Evolutionary conservation across 2,113 vertebrate species (phyloP), one percentile per base, ranked within the genome.

Genomic region (Lophotis ruficrista): DNA sequence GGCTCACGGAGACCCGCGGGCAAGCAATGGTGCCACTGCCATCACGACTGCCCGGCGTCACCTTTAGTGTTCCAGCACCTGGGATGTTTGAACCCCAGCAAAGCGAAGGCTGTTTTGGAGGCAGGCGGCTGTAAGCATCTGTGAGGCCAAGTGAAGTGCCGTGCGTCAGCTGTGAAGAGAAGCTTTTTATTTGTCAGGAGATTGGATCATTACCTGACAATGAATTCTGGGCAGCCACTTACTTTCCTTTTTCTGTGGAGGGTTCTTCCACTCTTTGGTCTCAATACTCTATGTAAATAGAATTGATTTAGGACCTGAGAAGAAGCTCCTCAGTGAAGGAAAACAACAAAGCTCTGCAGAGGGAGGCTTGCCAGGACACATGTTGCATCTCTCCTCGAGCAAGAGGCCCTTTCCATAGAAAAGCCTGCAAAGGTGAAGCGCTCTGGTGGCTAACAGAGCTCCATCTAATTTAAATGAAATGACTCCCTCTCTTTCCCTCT

Each of bases 41-140:
- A 2, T 12, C 22, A 3, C 2, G 1, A 24, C 58, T 65, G 58
- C 25, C 61, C 1, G 0, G 65, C 1, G 1, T 6, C 70, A 13
- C 70, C 38, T 5, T 35, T 20, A 15, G 33, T 1, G 3, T 10
- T 2, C 6, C 35, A 70, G 1, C 31, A 2, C 10, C 51, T 16
- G 33, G 51, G 69, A 12, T 14, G 30, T 28, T 11, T 21, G 66
- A 57, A 16, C 3, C 56, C 41, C 1, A 0, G 77, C 33, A 41
- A 18, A 64, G 48, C 7, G 9, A 10, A 28, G 38, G 31, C 23
- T 41, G n/a, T 66, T 14, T 6, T 53, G 69, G 35, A 35, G 58
- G 48, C 47, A 61, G 51, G n/a, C 6, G 6, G 35, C 43, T 72
- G 69, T 8, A n/a, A 70, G 65, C 68, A 58, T 45, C 61, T 25